Evolutionary conservation across 2,888 invertebrate species (phyloP), one percentile per base, ranked within the genome.

Genomic region (Brenthis daphne): DNA sequence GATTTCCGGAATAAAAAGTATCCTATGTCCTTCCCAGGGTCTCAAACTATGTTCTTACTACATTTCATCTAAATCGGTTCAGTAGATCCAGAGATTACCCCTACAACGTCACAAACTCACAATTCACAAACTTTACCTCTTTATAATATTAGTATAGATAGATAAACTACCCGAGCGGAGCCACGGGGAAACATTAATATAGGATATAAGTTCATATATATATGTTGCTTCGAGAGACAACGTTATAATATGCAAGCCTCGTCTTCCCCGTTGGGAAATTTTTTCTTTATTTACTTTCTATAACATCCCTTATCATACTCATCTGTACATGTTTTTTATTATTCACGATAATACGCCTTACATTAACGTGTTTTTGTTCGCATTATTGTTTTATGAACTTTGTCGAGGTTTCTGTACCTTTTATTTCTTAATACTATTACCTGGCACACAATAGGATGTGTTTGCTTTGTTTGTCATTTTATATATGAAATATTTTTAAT

Each of bases 271-370:
- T 51, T 47, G 85, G 83, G 88, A 84, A 85, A 79, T 76, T 89
- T 89, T 90, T 84, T 83, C 86, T 84, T 84, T 85, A 85, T 86
- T 90, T 89, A 86, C 87, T 86, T 16, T 87, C 86, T 87, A 84
- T 85, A 87, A 85, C 86, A 87, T 88, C 89, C 87, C 90, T 90
- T 90, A 88, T 89, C 88, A 88, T 90, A 85, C 85, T 84, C 82
- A 79, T 82, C 85, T 82, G 86, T 85, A 79, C 82, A 72, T 85
- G 20, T 86, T 87, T 85, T 90, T 85, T 90, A 90, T 90, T 90
- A 89, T 89, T 89, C 87, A 90, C 87, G 85, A 82, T 89, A 89
- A 90, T 90, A 86, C 84, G 78, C 80, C 81, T 75, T 85, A 87
- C 88, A 89, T 89, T 88, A 89, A 85, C 84, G 80, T 85, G 80